phyloP scores from a whole-genome alignment of 2,797 vertebrate species.

The Heterohyrax brucei region DNA sequence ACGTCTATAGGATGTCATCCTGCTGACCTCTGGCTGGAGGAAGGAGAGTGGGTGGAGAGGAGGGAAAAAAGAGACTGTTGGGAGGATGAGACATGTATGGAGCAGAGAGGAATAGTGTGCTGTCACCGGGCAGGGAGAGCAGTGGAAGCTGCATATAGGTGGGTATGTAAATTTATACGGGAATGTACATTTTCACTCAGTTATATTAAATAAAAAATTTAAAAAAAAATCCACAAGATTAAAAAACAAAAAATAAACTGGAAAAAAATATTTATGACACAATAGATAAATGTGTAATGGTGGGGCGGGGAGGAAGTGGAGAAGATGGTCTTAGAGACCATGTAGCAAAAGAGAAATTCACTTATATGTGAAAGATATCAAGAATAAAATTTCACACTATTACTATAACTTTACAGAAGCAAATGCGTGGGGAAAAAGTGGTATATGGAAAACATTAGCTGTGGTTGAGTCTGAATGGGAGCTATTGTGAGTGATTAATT shows the following conservation, averaged over 20 bases:
- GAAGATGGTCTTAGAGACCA: background rate
- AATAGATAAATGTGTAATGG: background rate
- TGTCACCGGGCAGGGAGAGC: too few relatives aligned
- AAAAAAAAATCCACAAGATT: background rate
- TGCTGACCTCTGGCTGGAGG: too few relatives aligned
- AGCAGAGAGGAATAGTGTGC: too few relatives aligned
- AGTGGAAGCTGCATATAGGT: too few relatives aligned
- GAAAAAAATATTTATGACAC: background rate
- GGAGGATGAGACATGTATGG: too few relatives aligned
- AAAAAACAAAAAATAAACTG: background rate
- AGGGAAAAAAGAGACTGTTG: too few relatives aligned
- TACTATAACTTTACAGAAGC: background rate
- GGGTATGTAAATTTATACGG: too few relatives aligned
- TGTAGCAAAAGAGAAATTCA: conserved; percentile 11
- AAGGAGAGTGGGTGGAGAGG: too few relatives aligned
- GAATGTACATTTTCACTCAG: too few relatives aligned
- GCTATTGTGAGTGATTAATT: background rate
- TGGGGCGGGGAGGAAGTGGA: background rate
- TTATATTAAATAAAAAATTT: too few relatives aligned
- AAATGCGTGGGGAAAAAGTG: background rate
- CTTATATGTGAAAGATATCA: background rate
- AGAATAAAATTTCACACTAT: background rate
- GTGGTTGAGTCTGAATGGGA: background rate
- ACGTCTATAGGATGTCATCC: too few relatives aligned
- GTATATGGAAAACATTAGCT: background rate